Evolutionary conservation across 2,797 vertebrate genomes (phyloP).

Genomic region (Steatocranus sp.): DNA sequence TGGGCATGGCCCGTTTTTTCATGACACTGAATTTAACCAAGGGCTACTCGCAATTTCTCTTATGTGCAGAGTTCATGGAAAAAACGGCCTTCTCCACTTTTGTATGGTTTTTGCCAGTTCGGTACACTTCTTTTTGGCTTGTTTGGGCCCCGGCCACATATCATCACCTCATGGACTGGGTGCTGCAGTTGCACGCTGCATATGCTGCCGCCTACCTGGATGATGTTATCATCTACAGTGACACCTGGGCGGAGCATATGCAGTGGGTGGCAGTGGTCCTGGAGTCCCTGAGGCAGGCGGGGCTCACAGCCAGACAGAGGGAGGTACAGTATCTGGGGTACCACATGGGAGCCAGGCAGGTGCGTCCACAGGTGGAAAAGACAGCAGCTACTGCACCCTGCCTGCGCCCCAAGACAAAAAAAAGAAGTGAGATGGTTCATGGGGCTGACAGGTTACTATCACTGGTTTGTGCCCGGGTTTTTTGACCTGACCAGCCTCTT

Average conservation of each 20-base stretch:
- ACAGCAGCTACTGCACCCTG: neutral
- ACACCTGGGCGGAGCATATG: neutral
- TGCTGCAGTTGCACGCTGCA: neutral
- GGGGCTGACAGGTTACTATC: neutral
- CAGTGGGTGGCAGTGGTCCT: neutral
- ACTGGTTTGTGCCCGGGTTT: neutral
- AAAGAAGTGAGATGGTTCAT: neutral
- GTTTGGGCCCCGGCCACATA: neutral
- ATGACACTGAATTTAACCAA: neutral
- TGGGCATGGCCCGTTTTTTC: neutral
- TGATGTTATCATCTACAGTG: neutral
- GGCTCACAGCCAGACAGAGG: neutral
- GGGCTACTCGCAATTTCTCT: neutral
- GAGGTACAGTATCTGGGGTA: neutral
- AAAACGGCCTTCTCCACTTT: neutral
- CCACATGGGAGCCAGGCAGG: neutral
- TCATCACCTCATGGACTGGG: neutral
- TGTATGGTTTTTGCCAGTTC: neutral
- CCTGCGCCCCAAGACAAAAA: neutral
- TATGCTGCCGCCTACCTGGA: neutral
- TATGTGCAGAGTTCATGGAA: neutral
- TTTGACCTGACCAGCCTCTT: neutral
- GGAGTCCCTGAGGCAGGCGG: neutral
- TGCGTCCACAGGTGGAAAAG: neutral
- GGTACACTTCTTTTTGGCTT: neutral